These are phyloP conservation scores for Rhyacophila brunnea DNA, from an alignment of 1,140 invertebrate genomes.

Conservation along the genomic window DNA sequence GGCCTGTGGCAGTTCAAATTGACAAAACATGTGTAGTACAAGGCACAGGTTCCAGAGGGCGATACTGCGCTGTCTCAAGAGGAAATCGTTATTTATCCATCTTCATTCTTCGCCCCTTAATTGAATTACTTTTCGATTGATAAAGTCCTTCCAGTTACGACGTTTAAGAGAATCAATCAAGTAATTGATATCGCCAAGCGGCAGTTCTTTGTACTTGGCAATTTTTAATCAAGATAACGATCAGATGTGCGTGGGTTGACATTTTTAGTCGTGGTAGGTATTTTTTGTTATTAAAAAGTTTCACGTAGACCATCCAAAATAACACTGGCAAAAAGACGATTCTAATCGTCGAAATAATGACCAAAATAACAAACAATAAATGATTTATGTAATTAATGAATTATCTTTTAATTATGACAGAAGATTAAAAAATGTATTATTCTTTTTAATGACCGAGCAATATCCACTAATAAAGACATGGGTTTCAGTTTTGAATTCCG, in stretches of 20 bases:
- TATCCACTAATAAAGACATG: too few relatives aligned
- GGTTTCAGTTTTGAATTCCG: too few relatives aligned
- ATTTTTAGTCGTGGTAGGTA: background rate
- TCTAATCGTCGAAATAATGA: too few relatives aligned
- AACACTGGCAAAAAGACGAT: too few relatives aligned
- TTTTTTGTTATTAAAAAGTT: too few relatives aligned
- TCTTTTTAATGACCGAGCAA: too few relatives aligned
- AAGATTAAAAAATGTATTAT: too few relatives aligned
- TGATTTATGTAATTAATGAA: too few relatives aligned
- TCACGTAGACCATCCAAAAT: too few relatives aligned
- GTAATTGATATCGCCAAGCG: background rate
- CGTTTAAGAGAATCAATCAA: background rate
- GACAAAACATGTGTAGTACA: slow-evolving; percentile 21
- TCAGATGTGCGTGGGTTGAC: background rate
- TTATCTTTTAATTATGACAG: too few relatives aligned
- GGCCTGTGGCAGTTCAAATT: slow-evolving; percentile 1
- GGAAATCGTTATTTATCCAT: slow-evolving; percentile 18
- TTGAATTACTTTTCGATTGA: slow-evolving; percentile 25
- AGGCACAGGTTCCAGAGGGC: background rate
- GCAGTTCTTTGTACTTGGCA: background rate
- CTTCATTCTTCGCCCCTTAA: slow-evolving; percentile 5
- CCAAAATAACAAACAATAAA: too few relatives aligned
- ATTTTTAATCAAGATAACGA: background rate
- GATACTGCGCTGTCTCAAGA: background rate
- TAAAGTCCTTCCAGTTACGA: background rate